These are phyloP conservation scores for Xerus rutilus DNA, from an alignment of 2,797 vertebrate species.

Conservation along the genomic window DNA sequence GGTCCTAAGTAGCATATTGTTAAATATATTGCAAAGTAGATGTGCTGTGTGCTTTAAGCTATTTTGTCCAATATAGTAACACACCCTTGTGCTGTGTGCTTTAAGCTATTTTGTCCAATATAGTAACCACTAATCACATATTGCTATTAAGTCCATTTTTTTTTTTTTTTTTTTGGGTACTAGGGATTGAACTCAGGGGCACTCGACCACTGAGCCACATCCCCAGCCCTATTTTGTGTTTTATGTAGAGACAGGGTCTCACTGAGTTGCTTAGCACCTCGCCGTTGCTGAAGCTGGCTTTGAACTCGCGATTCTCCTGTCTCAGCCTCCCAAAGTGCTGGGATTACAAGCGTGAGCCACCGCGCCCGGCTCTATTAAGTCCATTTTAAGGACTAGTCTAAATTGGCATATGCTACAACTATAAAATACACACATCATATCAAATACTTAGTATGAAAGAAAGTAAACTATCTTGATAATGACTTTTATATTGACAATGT, in stretches of 20 bases:
- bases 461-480: background rate
- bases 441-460: background rate
- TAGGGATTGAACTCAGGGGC: too few relatives aligned
- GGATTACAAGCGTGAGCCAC: too few relatives aligned
- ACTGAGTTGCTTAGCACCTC: too few relatives aligned
- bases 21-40: conserved; percentile 4
- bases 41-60: background rate
- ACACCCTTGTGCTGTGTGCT: background rate
- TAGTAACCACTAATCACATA: background rate
- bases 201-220: too few relatives aligned
- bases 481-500: background rate
- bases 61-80: background rate
- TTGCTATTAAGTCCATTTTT: background rate
- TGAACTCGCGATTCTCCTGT: too few relatives aligned
- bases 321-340: too few relatives aligned
- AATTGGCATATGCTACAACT: background rate
- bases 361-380: too few relatives aligned
- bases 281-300: too few relatives aligned
- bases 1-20: conserved; percentile 6
- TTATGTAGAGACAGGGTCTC: too few relatives aligned
- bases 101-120: background rate
- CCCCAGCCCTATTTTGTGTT: too few relatives aligned
- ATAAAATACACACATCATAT: background rate
- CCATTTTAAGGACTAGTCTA: background rate
- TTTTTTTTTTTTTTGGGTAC: too few relatives aligned